phyloP scores from a whole-genome alignment of 2,797 vertebrate species.

The Mastacembelus armatus region DNA sequence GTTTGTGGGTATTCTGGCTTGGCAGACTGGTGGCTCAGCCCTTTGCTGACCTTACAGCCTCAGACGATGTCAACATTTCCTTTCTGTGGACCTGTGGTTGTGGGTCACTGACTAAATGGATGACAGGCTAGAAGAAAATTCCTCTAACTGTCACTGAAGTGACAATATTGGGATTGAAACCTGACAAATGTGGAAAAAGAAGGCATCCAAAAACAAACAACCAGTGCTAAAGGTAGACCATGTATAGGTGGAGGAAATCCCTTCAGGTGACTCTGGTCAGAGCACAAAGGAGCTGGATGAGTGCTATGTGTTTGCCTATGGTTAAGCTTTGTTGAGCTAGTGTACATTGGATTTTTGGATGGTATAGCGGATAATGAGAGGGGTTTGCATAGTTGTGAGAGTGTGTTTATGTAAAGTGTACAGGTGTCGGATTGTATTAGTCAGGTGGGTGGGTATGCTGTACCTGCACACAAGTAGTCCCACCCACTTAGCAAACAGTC shows the following conservation, averaged over 20 bases:
- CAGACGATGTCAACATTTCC: conserved; percentile 64
- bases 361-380: conserved; percentile 59
- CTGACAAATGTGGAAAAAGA: conserved; percentile 47
- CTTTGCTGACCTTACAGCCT: conserved; percentile 34
- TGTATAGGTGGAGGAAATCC: conserved; percentile 68
- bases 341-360: conserved; percentile 68
- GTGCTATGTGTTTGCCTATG: conserved; percentile 66
- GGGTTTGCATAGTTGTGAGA: conserved; percentile 51
- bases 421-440: conserved; percentile 57
- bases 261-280: conserved; percentile 57
- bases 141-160: conserved; percentile 39
- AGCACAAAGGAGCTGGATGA: conserved; percentile 59
- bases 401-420: conserved; percentile 66
- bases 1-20: conserved; percentile 16
- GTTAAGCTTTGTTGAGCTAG: conserved; percentile 57
- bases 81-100: conserved; percentile 52
- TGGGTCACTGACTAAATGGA: conserved; percentile 66
- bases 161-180: conserved; percentile 22
- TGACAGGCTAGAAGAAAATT: conserved; percentile 46
- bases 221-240: conserved; percentile 27
- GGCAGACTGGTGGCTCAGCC: conserved; percentile 44
- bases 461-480: conserved; percentile 65
- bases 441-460: conserved; percentile 51
- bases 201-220: conserved; percentile 57
- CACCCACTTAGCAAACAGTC: conserved; percentile 75